Conservation (phyloP, 2,797 vertebrate species). For the Oceanodroma leucorhoa region DNA sequence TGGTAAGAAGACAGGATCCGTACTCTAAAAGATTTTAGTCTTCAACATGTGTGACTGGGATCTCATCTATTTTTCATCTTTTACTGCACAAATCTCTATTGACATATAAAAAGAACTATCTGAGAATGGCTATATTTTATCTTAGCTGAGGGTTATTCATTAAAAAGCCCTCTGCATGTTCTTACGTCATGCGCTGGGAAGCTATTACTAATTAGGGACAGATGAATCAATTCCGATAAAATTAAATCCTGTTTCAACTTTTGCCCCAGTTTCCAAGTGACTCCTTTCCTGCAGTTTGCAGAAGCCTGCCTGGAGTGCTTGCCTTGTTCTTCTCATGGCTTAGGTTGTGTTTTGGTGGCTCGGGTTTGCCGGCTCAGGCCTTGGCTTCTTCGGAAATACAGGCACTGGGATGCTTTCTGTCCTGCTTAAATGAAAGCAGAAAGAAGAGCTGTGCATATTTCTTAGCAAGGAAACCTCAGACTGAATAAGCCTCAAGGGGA, state of each 20-base stretch:
- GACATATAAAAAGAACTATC: not conserved
- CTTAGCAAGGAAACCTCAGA: not conserved
- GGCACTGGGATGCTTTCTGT: not conserved
- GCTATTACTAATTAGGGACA: conserved; percentile 46
- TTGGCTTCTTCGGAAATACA: not conserved
- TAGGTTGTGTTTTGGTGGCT: not conserved
- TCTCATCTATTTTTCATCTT: conserved; percentile 33
- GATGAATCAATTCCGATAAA: conserved; percentile 43
- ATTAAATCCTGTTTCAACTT: conserved; percentile 48
- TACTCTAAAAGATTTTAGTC: not conserved
- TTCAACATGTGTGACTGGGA: not conserved
- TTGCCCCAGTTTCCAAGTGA: conserved; percentile 28
- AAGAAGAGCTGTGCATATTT: not conserved
- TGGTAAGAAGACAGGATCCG: not conserved
- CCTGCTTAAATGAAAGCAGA: not conserved
- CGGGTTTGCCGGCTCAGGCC: not conserved
- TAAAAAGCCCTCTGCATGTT: not conserved
- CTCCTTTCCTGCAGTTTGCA: not conserved
- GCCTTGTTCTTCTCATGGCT: not conserved
- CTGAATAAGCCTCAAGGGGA: conserved; percentile 1
- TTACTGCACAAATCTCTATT: not conserved
- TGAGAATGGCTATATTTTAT: not conserved
- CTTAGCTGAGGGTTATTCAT: not conserved
- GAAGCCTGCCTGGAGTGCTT: not conserved
- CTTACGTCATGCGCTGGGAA: conserved; percentile 44